A percentile compares a stretch with the other conserved stretches of the same genome.
These are phyloP conservation scores for Tautogolabrus adspersus DNA, from an alignment of 2,113 vertebrate species.

Conservation along the genomic window DNA sequence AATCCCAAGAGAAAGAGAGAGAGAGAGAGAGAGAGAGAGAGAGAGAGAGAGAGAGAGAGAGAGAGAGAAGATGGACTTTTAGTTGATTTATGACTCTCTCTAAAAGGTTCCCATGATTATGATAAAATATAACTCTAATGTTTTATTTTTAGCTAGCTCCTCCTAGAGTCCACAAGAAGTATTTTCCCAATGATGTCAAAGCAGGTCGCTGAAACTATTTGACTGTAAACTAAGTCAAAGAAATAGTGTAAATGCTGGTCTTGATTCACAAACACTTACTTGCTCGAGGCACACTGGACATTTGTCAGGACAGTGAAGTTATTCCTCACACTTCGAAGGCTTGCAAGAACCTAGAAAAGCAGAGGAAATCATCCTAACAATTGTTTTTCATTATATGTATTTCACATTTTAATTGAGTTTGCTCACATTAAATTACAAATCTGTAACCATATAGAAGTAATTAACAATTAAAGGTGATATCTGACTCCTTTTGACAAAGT, in stretches of 20 bases:
- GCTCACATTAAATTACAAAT: no score
- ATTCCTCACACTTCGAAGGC: conserved; percentile 95
- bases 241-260: background rate
- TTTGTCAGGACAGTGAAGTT: conserved; percentile 97
- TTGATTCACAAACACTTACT: conserved; percentile 84
- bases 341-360: conserved; percentile 90
- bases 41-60: no score
- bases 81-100: background rate
- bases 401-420: no score
- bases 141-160: background rate
- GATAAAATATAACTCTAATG: background rate
- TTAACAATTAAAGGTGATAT: no score
- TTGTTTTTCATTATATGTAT: background rate
- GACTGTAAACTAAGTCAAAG: no score
- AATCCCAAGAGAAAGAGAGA: background rate
- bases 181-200: background rate
- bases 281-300: conserved; percentile 93
- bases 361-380: conserved; percentile 1
- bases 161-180: background rate
- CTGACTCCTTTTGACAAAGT: background rate
- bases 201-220: background rate
- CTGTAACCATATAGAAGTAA: no score
- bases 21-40: no score
- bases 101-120: background rate
- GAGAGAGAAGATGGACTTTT: no score